A percentile compares a stretch with the other conserved stretches of the same genome.
Conservation (phyloP, 2,797 vertebrate species). For the Podarcis lilfordi region DNA sequence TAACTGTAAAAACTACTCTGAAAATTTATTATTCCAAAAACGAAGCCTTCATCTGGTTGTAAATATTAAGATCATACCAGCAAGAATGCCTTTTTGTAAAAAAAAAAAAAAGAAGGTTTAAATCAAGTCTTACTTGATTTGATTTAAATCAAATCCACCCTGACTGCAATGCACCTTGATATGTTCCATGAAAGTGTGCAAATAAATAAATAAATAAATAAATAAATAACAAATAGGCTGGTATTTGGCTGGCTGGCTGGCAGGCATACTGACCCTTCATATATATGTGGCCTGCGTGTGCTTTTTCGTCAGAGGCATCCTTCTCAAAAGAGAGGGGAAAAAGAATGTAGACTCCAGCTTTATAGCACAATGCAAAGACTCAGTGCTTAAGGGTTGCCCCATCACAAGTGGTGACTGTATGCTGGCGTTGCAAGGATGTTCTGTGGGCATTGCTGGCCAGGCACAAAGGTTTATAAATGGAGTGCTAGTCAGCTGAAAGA, state of each 20-base stretch:
- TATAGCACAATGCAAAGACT: not conserved
- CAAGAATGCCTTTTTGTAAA: too few species aligned
- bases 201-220: too few species aligned
- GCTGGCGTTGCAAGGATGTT: not conserved
- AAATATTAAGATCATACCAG: too few species aligned
- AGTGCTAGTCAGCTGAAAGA: constrained; percentile 5
- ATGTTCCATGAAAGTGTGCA: too few species aligned
- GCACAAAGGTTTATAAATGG: constrained; percentile 10
- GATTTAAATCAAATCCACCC: too few species aligned
- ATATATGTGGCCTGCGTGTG: not conserved
- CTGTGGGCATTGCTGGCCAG: not conserved
- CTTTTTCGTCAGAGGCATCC: not conserved
- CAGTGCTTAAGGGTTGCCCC: not conserved
- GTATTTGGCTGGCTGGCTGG: not conserved
- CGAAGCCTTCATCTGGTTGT: too few species aligned
- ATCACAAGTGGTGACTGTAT: not conserved
- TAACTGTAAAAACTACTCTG: too few species aligned
- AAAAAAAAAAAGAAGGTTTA: too few species aligned
- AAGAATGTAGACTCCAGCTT: not conserved
- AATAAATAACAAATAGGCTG: too few species aligned
- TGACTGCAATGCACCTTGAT: too few species aligned
- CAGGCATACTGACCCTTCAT: not conserved
- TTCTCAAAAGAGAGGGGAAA: not conserved
- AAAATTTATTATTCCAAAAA: too few species aligned
- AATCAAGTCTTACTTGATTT: too few species aligned